Evolutionary conservation across 2,888 invertebrate species (phyloP).

Genomic region (Subacronicta megacephala): DNA sequence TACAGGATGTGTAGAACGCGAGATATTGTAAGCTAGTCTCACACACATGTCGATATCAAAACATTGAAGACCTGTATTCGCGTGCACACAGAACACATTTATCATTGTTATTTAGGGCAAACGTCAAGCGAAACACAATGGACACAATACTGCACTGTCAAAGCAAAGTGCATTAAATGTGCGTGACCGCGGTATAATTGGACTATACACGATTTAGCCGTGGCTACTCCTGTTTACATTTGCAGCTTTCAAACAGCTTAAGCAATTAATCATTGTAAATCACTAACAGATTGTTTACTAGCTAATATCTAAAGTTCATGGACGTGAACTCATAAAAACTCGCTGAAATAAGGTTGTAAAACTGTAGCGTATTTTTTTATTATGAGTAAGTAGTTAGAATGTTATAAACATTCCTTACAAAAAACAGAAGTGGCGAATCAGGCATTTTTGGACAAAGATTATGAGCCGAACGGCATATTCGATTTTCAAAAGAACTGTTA

Average conservation of each 20-base stretch:
- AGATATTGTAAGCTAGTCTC: slow-evolving; percentile 2
- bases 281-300: background rate
- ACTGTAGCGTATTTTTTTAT: too few relatives aligned
- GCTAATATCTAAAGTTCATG: background rate
- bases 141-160: slow-evolving; percentile 54
- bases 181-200: slow-evolving; percentile 60
- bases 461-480: too few relatives aligned
- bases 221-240: slow-evolving; percentile 33
- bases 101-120: slow-evolving; percentile 68
- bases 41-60: slow-evolving; percentile 18
- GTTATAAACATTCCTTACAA: too few relatives aligned
- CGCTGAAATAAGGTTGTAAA: too few relatives aligned
- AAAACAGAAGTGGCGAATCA: too few relatives aligned
- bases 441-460: too few relatives aligned
- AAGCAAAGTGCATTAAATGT: slow-evolving; percentile 53
- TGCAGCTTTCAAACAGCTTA: slow-evolving; percentile 11
- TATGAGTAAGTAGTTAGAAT: too few relatives aligned
- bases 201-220: slow-evolving; percentile 40
- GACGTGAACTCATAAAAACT: too few relatives aligned
- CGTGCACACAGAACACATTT: slow-evolving; percentile 48
- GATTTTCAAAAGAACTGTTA: too few relatives aligned
- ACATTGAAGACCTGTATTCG: slow-evolving; percentile 23
- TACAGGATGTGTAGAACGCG: background rate
- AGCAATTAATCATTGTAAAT: slow-evolving; percentile 6
- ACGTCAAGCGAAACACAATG: slow-evolving; percentile 62